Conservation (phyloP, 2,888 invertebrate species). For the Bellardia pandia region DNA sequence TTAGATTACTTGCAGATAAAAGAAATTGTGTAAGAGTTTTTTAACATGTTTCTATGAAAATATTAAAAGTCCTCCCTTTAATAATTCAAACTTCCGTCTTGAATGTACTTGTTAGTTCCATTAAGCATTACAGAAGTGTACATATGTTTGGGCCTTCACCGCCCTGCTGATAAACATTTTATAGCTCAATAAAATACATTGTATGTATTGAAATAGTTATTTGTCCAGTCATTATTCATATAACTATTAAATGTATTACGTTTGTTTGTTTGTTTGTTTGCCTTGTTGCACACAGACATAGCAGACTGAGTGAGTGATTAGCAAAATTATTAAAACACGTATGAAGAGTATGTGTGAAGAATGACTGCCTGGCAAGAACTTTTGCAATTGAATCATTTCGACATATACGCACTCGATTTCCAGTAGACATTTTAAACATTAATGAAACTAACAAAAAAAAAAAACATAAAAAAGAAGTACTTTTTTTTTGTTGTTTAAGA, state of each 20-base stretch:
- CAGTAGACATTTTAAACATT: constrained; percentile 20
- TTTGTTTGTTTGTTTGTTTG: neutral
- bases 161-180: constrained; percentile 46
- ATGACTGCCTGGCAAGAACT: constrained; percentile 1
- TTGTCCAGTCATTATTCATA: constrained; percentile 18
- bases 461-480: neutral
- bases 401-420: constrained; percentile 11
- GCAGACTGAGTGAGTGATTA: constrained; percentile 22
- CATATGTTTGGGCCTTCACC: constrained; percentile 15
- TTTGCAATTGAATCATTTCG: constrained; percentile 45
- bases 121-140: neutral
- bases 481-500: constrained; percentile 17
- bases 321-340: constrained; percentile 46
- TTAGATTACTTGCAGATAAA: constrained; percentile 55
- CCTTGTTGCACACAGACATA: neutral
- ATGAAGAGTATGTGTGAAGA: neutral
- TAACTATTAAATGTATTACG: neutral
- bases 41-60: constrained; percentile 51
- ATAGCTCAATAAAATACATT: constrained; percentile 60
- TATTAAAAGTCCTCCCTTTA: constrained; percentile 35
- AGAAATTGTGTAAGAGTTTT: constrained; percentile 46
- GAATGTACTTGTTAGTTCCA: neutral
- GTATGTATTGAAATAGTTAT: constrained; percentile 32
- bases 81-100: constrained; percentile 34
- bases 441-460: constrained; percentile 7